phyloP scores from a whole-genome alignment of 2,113 vertebrate genomes.

The Lipophrys pholis region DNA sequence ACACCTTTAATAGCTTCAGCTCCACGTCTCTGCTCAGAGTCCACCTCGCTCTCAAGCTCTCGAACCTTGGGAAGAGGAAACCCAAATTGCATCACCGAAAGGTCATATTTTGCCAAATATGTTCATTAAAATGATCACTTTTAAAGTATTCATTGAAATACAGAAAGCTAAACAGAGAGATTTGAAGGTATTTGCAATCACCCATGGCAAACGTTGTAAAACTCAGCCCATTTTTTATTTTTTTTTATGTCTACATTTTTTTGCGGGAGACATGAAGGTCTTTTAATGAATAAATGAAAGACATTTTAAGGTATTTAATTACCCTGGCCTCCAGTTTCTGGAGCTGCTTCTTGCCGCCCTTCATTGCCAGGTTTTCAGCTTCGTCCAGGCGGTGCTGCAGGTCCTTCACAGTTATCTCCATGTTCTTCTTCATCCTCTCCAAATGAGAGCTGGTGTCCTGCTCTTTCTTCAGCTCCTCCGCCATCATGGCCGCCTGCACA shows the following conservation, averaged over 20 bases:
- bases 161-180: too few species aligned
- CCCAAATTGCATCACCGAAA: too few species aligned
- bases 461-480: constrained; percentile 92
- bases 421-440: constrained; percentile 97
- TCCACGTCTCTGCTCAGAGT: constrained; percentile 74
- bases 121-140: too few species aligned
- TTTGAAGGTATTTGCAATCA: too few species aligned
- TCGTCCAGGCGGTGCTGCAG: constrained; percentile 91
- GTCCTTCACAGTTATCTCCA: constrained; percentile 87
- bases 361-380: constrained; percentile 88
- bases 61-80: constrained; percentile 62
- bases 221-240: too few species aligned
- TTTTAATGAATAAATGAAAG: too few species aligned
- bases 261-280: too few species aligned
- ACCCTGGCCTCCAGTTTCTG: constrained; percentile 86
- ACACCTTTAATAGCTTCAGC: constrained; percentile 79
- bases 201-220: too few species aligned
- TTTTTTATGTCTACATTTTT: too few species aligned
- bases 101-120: too few species aligned
- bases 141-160: too few species aligned
- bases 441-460: constrained; percentile 91
- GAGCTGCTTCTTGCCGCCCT: constrained; percentile 85
- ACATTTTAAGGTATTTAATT: neutral
- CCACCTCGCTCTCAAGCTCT: constrained; percentile 77
- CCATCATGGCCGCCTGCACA: constrained; percentile 88